Evolutionary conservation across 1,140 invertebrate genomes (phyloP).

Genomic region (Battus philenor): DNA sequence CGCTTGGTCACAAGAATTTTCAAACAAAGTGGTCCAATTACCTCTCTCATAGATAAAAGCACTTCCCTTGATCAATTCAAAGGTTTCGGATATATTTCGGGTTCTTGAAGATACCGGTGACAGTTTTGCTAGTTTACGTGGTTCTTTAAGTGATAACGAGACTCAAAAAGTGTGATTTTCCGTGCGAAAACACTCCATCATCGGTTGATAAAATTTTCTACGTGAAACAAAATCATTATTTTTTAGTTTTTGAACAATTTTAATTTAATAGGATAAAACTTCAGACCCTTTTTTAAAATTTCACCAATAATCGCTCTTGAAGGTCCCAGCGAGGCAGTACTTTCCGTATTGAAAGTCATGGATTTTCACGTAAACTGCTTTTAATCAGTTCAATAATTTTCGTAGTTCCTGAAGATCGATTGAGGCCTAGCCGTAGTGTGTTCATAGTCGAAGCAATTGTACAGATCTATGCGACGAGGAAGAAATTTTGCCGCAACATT

Average conservation of each 20-base stretch:
- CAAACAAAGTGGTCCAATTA: too few relatives aligned
- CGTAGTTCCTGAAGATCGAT: slow-evolving; percentile 13
- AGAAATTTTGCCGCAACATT: too few relatives aligned
- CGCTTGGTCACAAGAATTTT: too few relatives aligned
- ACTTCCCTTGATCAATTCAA: neutral
- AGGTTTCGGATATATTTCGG: neutral
- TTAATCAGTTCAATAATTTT: slow-evolving; percentile 21
- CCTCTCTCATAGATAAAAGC: too few relatives aligned
- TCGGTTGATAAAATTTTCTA: too few relatives aligned
- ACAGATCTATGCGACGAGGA: neutral
- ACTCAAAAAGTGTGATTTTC: too few relatives aligned
- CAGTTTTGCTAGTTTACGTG: too few relatives aligned
- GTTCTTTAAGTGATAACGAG: too few relatives aligned
- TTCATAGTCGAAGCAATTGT: neutral
- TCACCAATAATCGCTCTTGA: slow-evolving; percentile 15
- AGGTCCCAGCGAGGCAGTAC: slow-evolving; percentile 17
- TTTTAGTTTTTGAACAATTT: slow-evolving; percentile 19
- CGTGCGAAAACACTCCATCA: too few relatives aligned
- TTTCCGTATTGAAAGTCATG: slow-evolving; percentile 19
- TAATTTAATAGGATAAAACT: slow-evolving; percentile 18
- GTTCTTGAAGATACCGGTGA: neutral
- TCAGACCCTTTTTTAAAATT: too few relatives aligned
- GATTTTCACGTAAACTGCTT: slow-evolving; percentile 22
- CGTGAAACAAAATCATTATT: too few relatives aligned
- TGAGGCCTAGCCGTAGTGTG: slow-evolving; percentile 13